phyloP scores from a whole-genome alignment of 2,113 vertebrate genomes.

The Syngnathus scovelli region DNA sequence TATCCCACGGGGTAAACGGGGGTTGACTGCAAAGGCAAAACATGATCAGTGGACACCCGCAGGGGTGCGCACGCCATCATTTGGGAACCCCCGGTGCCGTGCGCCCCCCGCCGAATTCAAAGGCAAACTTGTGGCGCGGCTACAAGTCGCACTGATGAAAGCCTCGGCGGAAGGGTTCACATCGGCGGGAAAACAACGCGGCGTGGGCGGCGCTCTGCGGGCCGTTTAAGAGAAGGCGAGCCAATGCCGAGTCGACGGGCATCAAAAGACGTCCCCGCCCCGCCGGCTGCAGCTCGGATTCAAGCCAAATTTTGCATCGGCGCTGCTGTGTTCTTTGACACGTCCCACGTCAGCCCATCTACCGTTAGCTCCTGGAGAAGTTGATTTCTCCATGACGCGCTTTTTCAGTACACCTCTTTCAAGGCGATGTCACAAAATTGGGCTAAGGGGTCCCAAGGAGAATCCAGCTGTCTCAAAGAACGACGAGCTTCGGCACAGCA shows the following conservation, averaged over 20 bases:
- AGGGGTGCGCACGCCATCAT: background rate
- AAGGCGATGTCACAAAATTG: background rate
- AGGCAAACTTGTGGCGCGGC: background rate
- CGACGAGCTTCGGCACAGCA: background rate
- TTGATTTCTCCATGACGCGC: background rate
- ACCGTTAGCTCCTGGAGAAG: background rate
- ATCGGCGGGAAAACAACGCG: slow-evolving; percentile 26
- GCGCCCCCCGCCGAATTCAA: background rate
- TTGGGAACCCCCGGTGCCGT: background rate
- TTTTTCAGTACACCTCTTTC: background rate
- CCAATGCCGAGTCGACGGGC: slow-evolving; percentile 49
- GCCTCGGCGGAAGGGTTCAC: background rate
- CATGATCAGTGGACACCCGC: background rate
- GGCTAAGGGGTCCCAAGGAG: background rate
- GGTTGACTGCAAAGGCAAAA: background rate
- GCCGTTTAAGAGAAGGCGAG: slow-evolving; percentile 48
- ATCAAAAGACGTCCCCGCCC: slow-evolving; percentile 59
- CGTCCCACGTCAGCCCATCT: background rate
- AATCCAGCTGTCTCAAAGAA: background rate
- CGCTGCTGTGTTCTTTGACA: slow-evolving; percentile 7
- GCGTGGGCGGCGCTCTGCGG: slow-evolving; percentile 39
- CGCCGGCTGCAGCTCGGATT: slow-evolving; percentile 52
- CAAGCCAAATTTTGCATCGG: slow-evolving; percentile 63
- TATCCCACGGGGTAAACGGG: background rate
- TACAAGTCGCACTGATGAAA: background rate